Evolutionary conservation across 2,888 invertebrate genomes (phyloP).

Genomic region (Seladonia tumulorum): DNA sequence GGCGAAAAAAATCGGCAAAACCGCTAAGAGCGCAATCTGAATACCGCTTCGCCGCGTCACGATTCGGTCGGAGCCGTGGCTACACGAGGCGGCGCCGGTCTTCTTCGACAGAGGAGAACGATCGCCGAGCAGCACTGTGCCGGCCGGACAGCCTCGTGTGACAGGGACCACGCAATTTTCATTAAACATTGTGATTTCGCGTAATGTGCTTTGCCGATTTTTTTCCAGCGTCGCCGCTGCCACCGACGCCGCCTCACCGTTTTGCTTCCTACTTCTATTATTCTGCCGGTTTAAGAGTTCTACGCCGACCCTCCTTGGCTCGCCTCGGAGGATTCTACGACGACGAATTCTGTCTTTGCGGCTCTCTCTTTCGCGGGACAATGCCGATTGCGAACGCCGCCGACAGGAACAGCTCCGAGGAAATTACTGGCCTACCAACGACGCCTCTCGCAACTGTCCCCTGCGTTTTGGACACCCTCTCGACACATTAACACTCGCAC

Average conservation of each 20-base stretch:
- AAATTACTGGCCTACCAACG: conserved; percentile 2
- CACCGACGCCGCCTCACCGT: conserved; percentile 54
- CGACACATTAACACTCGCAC: neutral
- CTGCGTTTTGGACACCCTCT: neutral
- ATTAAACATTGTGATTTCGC: conserved; percentile 84
- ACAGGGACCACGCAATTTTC: conserved; percentile 80
- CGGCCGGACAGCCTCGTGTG: conserved; percentile 72
- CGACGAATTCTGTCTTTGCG: conserved; percentile 53
- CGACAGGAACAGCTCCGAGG: conserved; percentile 5
- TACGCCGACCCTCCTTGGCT: conserved; percentile 27
- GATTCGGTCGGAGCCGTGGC: conserved; percentile 78
- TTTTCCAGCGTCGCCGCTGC: conserved; percentile 66
- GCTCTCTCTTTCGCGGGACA: conserved; percentile 56
- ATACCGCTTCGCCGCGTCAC: conserved; percentile 84
- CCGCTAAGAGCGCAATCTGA: conserved; percentile 84
- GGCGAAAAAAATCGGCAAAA: conserved; percentile 80
- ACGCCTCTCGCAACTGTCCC: neutral
- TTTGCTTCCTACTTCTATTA: conserved; percentile 80
- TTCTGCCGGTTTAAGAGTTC: conserved; percentile 67
- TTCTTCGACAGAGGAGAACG: neutral
- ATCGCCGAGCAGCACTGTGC: neutral
- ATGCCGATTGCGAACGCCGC: conserved; percentile 45
- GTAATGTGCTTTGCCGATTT: conserved; percentile 81
- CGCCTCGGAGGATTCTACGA: conserved; percentile 10
- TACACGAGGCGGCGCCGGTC: conserved; percentile 75